These are phyloP conservation scores for Ambastaia sidthimunki DNA, from an alignment of 2,797 vertebrate species.

Conservation along the genomic window DNA sequence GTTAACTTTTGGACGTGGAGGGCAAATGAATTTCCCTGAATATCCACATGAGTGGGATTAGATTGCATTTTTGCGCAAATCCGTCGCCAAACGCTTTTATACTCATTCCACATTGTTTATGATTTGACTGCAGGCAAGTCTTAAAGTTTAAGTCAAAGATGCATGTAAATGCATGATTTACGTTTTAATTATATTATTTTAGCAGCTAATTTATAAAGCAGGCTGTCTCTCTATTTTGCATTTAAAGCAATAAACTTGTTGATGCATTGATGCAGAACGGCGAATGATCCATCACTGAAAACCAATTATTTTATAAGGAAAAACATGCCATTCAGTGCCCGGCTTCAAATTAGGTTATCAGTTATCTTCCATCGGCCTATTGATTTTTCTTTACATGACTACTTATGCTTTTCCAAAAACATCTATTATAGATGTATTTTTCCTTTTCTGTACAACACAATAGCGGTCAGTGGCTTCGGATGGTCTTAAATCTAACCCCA, in stretches of 20 bases:
- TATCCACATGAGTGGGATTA: background rate
- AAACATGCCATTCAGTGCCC: slow-evolving; percentile 7
- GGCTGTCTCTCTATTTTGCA: background rate
- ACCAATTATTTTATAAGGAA: slow-evolving; percentile 30
- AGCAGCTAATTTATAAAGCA: background rate
- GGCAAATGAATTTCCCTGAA: background rate
- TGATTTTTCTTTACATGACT: slow-evolving; percentile 15
- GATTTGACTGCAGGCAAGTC: background rate
- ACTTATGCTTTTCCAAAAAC: background rate
- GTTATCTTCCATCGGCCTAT: slow-evolving; percentile 31
- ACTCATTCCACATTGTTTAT: background rate
- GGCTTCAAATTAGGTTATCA: slow-evolving; percentile 27
- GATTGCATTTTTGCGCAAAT: background rate
- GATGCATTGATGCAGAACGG: slow-evolving; percentile 26
- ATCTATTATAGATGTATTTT: background rate
- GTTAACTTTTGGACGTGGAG: background rate
- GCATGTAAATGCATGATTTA: background rate
- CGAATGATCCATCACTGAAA: slow-evolving; percentile 23
- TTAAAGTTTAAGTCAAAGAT: background rate
- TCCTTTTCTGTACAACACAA: background rate
- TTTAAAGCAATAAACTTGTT: slow-evolving; percentile 39
- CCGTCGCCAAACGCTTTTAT: background rate
- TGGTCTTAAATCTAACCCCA: slow-evolving; percentile 43
- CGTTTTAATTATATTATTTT: background rate
- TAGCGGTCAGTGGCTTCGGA: slow-evolving; percentile 26